Percentiles rank a stretch among this genome's conserved stretches.
Evolutionary conservation across 2,113 vertebrate species (phyloP).

Genomic region (Larimichthys polyactis): DNA sequence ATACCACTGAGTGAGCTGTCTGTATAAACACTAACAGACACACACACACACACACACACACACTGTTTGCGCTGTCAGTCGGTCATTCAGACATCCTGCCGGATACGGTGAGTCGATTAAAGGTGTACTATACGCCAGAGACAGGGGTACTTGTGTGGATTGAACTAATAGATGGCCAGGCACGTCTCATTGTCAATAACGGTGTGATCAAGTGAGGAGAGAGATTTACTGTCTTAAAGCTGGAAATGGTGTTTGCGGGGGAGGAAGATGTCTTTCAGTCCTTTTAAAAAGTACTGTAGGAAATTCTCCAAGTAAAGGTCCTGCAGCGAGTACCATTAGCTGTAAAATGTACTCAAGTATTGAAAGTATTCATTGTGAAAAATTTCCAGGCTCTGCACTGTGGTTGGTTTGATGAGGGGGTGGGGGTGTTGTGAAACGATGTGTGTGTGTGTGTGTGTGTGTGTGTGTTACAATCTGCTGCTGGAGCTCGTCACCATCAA

Average conservation of each 20-base stretch:
- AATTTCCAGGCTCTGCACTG: background rate
- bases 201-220: conserved; percentile 30
- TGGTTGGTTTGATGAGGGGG: background rate
- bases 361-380: background rate
- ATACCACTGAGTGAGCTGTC: conserved; percentile 27
- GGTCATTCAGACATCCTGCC: conserved; percentile 26
- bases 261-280: background rate
- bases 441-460: no score
- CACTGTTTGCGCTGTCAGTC: conserved; percentile 35
- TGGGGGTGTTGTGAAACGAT: background rate
- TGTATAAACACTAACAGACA: conserved; percentile 4
- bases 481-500: background rate
- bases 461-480: no score
- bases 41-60: background rate
- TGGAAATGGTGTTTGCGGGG: background rate
- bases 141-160: conserved; percentile 48
- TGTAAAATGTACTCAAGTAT: background rate
- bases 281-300: background rate
- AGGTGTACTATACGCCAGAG: conserved; percentile 45
- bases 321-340: background rate
- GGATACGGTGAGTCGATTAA: conserved; percentile 59
- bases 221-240: conserved; percentile 8
- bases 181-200: conserved; percentile 60
- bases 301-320: background rate
- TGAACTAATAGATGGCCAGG: conserved; percentile 57